Evolutionary conservation across 2,888 invertebrate genomes (phyloP).

Genomic region (Lapara coniferarum): DNA sequence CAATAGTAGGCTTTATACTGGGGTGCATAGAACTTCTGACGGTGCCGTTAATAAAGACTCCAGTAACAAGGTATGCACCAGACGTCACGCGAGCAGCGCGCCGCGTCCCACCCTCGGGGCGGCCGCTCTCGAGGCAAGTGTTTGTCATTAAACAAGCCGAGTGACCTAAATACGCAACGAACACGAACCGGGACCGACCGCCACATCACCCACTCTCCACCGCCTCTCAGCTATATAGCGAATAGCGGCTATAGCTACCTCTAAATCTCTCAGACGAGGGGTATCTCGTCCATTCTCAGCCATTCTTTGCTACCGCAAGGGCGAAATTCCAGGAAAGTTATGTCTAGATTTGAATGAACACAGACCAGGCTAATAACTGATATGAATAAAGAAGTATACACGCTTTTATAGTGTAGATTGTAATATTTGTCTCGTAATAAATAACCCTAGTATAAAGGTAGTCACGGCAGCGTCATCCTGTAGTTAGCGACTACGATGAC

Average conservation of each 20-base stretch:
- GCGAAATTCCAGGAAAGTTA: too few species aligned
- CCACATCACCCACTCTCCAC: not conserved
- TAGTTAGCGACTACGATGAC: constrained; percentile 53
- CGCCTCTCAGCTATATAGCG: not conserved
- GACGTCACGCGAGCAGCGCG: not conserved
- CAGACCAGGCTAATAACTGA: too few species aligned
- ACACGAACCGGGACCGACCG: not conserved
- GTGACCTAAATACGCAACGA: constrained; percentile 11
- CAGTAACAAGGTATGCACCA: not conserved
- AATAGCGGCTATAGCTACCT: too few species aligned
- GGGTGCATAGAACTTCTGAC: too few species aligned
- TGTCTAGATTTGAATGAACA: too few species aligned
- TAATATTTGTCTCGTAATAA: not conserved
- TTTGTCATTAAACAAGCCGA: constrained; percentile 1
- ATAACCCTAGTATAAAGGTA: not conserved
- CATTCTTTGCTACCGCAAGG: too few species aligned
- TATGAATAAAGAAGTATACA: not conserved
- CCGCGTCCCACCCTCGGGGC: constrained; percentile 6
- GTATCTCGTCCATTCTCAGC: too few species aligned
- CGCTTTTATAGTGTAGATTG: not conserved
- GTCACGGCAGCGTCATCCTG: constrained; percentile 49
- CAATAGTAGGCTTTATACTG: too few species aligned
- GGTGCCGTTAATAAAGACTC: too few species aligned
- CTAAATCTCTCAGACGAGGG: too few species aligned
- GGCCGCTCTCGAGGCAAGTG: not conserved